Base-by-base conservation (phyloP, 2,888 invertebrate genomes). In the Teinopalpus imperialis region DNA sequence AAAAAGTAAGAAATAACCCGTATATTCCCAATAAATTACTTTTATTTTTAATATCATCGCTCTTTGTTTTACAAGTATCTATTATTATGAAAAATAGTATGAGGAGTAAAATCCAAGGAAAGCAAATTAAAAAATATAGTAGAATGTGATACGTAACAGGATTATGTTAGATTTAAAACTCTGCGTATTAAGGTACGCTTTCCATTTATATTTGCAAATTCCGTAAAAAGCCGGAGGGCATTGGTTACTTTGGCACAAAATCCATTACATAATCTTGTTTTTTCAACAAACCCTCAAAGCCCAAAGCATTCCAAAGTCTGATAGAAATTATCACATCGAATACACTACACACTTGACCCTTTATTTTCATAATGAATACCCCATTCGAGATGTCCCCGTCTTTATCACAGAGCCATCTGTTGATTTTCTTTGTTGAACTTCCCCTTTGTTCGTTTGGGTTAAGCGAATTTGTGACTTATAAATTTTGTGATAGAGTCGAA, bases 351-450 rank as follows among this genome's bases (percentile, higher is more conserved):
- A 49, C 54, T 52, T 64, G 69, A 68, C 65, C 74, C 69, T 72
- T 70, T 74, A 75, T 72, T 74, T 74, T 69, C 65, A 66, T 71
- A 69, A 74, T 73, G 70, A 74, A 74, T 66, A 68, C 64, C 56
- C 59, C 62, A 66, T 61, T 61, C 62, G 62, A 62, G 63, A 65
- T 61, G 63, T 64, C 53, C 60, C 62, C 50, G 60, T 67, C 64
- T 71, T 69, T 74, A 76, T 76, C 74, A 61, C 66, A 69, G 63
- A 52, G 77, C 71, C 81, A 81, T 80, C 81, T 81, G 80, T 81
- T 81, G 78, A 78, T 71, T 69, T 76, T 73, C 75, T 77, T 78
- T 78, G 74, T 77, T 59, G 60, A 72, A 71, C 67, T 64, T 53
- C 53, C 65, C 60, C 65, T 67, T 73, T 44, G 44, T 68, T 64